Base-by-base conservation (phyloP, 1,140 invertebrate species). In the Luehdorfia chinensis region DNA sequence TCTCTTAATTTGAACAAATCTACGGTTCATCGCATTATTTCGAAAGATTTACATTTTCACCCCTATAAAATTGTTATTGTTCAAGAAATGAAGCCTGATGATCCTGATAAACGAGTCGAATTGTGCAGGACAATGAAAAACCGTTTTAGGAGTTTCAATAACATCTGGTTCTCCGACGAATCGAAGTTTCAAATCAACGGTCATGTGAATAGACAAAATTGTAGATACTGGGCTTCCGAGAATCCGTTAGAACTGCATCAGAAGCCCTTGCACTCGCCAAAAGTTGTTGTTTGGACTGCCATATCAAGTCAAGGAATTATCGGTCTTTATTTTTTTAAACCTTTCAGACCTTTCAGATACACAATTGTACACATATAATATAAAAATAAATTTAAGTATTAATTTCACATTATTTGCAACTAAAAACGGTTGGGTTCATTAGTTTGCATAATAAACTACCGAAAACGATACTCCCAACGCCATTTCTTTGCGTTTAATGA, bases 211-310 rank as follows among this genome's bases (percentile, higher is more conserved):
- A 37, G 34, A 41, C 55, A 58, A 52, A 58, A 49, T 46, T 41
- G 50, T 21, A 34, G 46, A 19, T 47, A 34, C 14, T 53, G 50
- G 46, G 43, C 25, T 34, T 13, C 27, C 13, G 46, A 49, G 9
- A 50, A 52, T 21, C 55, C 41, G 3, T 18, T 8, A 47, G 8
- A 37, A 37, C 36, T 37, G 48, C 58, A 74, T 51, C 47, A 74
- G 51, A 64, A 47, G 34, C 70, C 63, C 5, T 53, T 83, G 27
- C 75, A 79, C 63, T 59, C 61, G 39, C 53, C 51, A 12, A 70
- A 75, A 58, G 64, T n/a, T n/a, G n/a, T 75, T 6, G 48, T 57
- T 23, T 57, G 50, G 53, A 58, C 57, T 8, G 51, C 58, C 1
- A 53, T 59, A 8, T 61, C 51, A 9, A 39, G 19, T 7, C 12